A percentile compares a stretch with the other conserved stretches of the same genome.
phyloP scores from a whole-genome alignment of 2,888 invertebrate species.

The Ischnura elegans region DNA sequence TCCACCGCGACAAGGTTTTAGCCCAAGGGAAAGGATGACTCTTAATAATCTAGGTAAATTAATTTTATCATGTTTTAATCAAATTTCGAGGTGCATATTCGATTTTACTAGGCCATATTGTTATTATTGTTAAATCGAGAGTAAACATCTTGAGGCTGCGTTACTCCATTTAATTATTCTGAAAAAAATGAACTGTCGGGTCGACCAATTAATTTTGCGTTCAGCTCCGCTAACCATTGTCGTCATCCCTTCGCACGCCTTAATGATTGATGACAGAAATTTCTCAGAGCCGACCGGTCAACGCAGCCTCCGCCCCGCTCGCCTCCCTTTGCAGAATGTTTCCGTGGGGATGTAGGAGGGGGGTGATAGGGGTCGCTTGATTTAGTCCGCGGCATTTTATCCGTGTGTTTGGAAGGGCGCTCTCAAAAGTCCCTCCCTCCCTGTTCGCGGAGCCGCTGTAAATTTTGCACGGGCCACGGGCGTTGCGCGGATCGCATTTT shows the following conservation, averaged over 20 bases:
- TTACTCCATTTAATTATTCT: neutral
- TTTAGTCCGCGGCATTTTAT: slow-evolving; percentile 23
- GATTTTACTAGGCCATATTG: too few species aligned
- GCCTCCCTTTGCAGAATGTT: neutral
- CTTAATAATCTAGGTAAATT: too few species aligned
- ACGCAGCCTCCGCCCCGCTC: neutral
- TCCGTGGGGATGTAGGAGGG: neutral
- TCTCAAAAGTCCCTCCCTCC: neutral
- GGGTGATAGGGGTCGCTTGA: neutral
- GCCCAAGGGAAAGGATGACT: too few species aligned
- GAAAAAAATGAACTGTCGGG: too few species aligned
- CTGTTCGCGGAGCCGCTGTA: neutral
- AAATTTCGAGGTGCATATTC: too few species aligned
- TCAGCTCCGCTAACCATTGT: neutral
- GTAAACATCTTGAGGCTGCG: neutral
- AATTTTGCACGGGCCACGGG: slow-evolving; percentile 26
- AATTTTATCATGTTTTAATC: too few species aligned
- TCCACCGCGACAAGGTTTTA: too few species aligned
- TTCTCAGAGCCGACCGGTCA: neutral
- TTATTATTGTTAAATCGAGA: too few species aligned
- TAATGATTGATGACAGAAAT: neutral
- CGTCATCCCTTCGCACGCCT: neutral
- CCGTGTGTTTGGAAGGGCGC: neutral
- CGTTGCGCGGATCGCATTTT: slow-evolving; percentile 17
- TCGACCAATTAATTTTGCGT: neutral